Percentiles rank a stretch among this genome's conserved stretches.
Conservation (phyloP, 2,797 vertebrate species). For the Epinephelus coioides region DNA sequence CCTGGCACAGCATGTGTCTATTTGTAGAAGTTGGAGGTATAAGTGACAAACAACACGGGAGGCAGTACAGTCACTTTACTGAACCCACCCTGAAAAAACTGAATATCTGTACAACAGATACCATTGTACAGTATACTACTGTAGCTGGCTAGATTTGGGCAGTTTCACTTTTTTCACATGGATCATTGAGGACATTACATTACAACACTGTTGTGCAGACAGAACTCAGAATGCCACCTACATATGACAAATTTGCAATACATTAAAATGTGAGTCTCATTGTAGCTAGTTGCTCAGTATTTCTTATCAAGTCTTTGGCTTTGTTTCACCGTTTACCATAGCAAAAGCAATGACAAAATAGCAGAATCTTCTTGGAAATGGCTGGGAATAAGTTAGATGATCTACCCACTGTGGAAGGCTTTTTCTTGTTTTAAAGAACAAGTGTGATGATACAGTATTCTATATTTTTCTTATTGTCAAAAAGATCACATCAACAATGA, state of each 20-base stretch:
- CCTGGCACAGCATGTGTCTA: constrained; percentile 52
- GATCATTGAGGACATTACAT: background rate
- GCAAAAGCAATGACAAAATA: no score
- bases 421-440: no score
- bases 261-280: no score
- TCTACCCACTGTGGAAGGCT: no score
- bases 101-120: background rate
- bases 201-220: background rate
- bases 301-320: no score
- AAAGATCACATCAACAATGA: no score
- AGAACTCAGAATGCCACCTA: background rate
- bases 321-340: no score
- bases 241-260: background rate
- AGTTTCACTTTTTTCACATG: background rate
- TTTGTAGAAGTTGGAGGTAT: constrained; percentile 15
- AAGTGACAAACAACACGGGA: constrained; percentile 34
- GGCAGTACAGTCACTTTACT: background rate
- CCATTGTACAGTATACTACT: background rate
- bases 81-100: constrained; percentile 3
- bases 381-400: no score
- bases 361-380: no score
- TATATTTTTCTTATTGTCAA: no score
- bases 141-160: background rate
- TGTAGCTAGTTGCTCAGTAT: no score
- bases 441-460: no score